These are phyloP conservation scores for Eupeodes latifasciatus DNA, from an alignment of 2,888 invertebrate genomes.

Conservation along the genomic window DNA sequence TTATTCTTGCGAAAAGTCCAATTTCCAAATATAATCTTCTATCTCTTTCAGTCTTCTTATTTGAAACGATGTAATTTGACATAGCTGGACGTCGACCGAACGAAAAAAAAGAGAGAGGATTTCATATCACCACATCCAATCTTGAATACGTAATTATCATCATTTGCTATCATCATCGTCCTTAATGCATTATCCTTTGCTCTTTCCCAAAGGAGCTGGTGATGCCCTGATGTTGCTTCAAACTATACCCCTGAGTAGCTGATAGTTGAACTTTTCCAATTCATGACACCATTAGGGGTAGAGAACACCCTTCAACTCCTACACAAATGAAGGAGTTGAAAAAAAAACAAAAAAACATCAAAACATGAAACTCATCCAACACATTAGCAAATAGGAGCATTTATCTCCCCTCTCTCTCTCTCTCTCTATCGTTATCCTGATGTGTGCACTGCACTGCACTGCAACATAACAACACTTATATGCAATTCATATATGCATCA, in stretches of 20 bases:
- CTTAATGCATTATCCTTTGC: slow-evolving; percentile 67
- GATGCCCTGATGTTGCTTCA: neutral
- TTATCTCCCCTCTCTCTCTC: neutral
- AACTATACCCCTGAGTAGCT: neutral
- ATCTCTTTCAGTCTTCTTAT: neutral
- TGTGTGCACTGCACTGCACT: neutral
- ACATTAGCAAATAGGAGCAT: slow-evolving; percentile 48
- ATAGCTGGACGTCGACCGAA: too few relatives aligned
- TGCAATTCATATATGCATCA: neutral
- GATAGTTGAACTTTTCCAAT: slow-evolving; percentile 66
- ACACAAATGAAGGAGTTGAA: neutral
- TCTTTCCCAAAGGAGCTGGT: neutral
- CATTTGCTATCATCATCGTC: slow-evolving; percentile 75
- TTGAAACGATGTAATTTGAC: neutral
- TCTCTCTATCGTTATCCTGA: neutral
- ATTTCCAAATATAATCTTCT: neutral
- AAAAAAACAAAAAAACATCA: neutral
- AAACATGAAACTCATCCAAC: slow-evolving; percentile 42
- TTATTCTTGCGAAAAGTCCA: slow-evolving; percentile 48
- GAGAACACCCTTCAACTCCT: neutral
- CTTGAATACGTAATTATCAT: slow-evolving; percentile 74
- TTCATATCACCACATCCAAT: slow-evolving; percentile 67
- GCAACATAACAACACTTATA: too few relatives aligned
- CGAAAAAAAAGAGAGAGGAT: neutral
- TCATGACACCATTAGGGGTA: slow-evolving; percentile 40